A percentile compares a stretch with the other conserved stretches of the same genome.
Evolutionary conservation across 1,140 invertebrate species (phyloP).

Genomic region (Aphelenchoides fujianensis): DNA sequence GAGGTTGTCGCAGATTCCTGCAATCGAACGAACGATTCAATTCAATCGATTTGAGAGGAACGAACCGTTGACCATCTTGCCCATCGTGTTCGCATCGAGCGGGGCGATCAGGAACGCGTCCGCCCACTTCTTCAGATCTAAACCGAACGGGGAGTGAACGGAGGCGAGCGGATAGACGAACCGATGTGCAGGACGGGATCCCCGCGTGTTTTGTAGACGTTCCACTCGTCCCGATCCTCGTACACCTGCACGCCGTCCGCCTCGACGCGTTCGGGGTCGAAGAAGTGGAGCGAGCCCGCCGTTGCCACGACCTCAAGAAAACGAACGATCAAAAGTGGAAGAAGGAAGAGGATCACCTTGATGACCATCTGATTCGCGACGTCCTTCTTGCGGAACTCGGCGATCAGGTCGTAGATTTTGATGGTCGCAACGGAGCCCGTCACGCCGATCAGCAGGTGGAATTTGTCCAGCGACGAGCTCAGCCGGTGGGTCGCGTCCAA

Average conservation of each 20-base stretch:
- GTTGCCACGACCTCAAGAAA: slow-evolving; percentile 81
- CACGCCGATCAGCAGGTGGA: slow-evolving; percentile 73
- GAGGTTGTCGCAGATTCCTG: slow-evolving; percentile 87
- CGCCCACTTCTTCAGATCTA: slow-evolving; percentile 85
- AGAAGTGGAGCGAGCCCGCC: slow-evolving; percentile 80
- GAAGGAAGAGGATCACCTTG: no score
- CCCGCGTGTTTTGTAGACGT: slow-evolving; percentile 79
- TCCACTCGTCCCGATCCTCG: slow-evolving; percentile 85
- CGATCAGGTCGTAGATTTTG: slow-evolving; percentile 73
- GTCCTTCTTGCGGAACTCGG: slow-evolving; percentile 64
- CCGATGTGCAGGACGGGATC: slow-evolving; percentile 91
- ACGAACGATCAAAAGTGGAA: no score
- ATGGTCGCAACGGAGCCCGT: slow-evolving; percentile 88
- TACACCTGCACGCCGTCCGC: slow-evolving; percentile 69
- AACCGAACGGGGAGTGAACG: slow-evolving; percentile 5
- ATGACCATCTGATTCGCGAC: slow-evolving; percentile 48
- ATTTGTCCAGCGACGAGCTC: slow-evolving; percentile 39
- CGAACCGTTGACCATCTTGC: slow-evolving; percentile 81
- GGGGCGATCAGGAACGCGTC: slow-evolving; percentile 89
- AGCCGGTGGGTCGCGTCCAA: slow-evolving; percentile 37
- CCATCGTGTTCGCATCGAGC: slow-evolving; percentile 91
- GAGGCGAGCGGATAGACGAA: slow-evolving; percentile 10
- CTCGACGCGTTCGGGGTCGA: slow-evolving; percentile 70
- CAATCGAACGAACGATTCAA: no score
- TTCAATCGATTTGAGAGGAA: no score